Evolutionary conservation across 2,888 invertebrate genomes (phyloP).

Genomic region (Cantharis rustica): DNA sequence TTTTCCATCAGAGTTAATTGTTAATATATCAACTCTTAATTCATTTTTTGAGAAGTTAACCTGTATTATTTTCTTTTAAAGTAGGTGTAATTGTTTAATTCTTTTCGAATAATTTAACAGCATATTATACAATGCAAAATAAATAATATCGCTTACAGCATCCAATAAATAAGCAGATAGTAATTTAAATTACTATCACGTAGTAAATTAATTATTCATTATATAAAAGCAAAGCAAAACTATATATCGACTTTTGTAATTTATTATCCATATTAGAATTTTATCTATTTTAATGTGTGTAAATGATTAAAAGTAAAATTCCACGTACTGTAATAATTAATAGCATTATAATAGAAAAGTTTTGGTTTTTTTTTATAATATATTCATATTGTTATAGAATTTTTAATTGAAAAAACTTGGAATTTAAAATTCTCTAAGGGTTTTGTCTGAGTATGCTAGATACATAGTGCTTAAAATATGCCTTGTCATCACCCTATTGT

Average conservation of each 20-base stretch:
- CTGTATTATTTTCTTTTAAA: not conserved
- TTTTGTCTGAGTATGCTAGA: conserved; percentile 6
- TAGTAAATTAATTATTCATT: not conserved
- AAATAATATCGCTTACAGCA: not conserved
- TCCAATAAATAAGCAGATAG: not conserved
- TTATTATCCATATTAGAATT: not conserved
- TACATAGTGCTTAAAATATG: conserved; percentile 27
- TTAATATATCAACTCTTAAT: not conserved
- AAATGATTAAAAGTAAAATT: not conserved
- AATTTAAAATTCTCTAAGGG: conserved; percentile 2
- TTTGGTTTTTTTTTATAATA: not conserved
- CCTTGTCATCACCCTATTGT: conserved; percentile 29
- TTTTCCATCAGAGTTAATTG: not conserved
- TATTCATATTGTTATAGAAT: not conserved
- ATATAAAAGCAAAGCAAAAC: not conserved
- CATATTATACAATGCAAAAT: not conserved
- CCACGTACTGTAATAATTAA: not conserved
- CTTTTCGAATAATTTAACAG: not conserved
- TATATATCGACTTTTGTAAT: not conserved
- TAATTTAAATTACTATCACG: not conserved
- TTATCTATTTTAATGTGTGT: not conserved
- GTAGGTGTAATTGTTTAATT: not conserved
- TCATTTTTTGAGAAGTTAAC: not conserved
- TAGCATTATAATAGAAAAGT: not conserved
- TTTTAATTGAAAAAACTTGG: not conserved